Base-by-base conservation (phyloP, 2,888 invertebrate genomes). In the Crioceris asparagi region DNA sequence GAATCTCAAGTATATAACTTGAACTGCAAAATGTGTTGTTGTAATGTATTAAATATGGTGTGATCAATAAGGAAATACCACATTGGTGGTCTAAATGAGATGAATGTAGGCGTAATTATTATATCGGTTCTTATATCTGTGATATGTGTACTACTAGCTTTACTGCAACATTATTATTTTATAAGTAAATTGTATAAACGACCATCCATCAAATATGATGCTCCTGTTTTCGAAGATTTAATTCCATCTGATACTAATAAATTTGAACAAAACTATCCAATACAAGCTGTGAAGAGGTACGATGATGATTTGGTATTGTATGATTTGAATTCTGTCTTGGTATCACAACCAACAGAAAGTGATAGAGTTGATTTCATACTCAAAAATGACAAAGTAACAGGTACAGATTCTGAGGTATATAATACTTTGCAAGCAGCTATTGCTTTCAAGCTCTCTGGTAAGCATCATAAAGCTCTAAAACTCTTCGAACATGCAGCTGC, bases 401-500 rank as follows among this genome's bases (percentile, higher is more conserved):
- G 69, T 29, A 64, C 70, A 7, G 70, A 71, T 46, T 62, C 71
- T 8, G 93, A 94, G 67, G 90, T 92, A 0, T 68, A 87, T n/a
- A 79, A 81, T 25, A 83, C 90, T 0, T 61, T 93, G 36, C 80
- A 84, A 48, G 76, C 90, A 30, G 93, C 92, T 0, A 60, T 86
- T 45, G 87, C 88, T 47, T 86, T 92, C 79, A 81, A 83, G 56
- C 70, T 74, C 35, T 67, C 75, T 25, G 90, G 90, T 3, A 93
- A 91, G 60, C 67, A 75, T 35, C 83, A 85, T 36, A 92, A 91
- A 65, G 92, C 93, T 1, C 66, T 81, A 23, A 84, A 85, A 59
- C 62, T 91, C 18, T 85, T 88, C 56, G 80, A 91, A 64, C 94
- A 96, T 65, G 94, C 94, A 0, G 75, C 87, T 39, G 86, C 88